Evolutionary conservation across 2,888 invertebrate genomes (phyloP), one percentile per base, ranked within the genome.

Genomic region (Heliconius aoede): DNA sequence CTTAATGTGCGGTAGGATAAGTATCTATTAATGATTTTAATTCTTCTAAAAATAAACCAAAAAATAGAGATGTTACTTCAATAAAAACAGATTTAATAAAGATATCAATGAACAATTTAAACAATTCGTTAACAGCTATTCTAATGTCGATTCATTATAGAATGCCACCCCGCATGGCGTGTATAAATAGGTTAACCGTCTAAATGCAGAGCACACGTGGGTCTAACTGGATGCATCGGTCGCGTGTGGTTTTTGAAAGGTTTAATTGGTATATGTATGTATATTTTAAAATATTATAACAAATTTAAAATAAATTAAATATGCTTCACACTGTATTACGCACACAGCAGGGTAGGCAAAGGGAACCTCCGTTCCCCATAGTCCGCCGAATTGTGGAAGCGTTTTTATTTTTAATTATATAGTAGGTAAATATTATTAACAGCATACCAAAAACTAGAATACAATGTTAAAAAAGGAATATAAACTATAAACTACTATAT

Each of bases 181-280:
- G 13, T 76, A 78, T 61, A 72, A 72, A 76, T 79, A 76, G 76
- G 40, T 67, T 69, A 72, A 28, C 26, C 79, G 76, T 79, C 76
- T 76, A 79, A 76, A 79, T 73, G n/a, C 73, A 75, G 79, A 76
- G 60, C 55, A 73, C 79, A 77, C 75, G 79, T 77, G 76, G 65
- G 61, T 68, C 67, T n/a, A 24, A 7, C 64, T 71, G 61, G 75
- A 61, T 72, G 55, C 32, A 65, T 72, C 24, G 32, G 58, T 51
- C 46, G 51, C 67, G 61, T 68, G 61, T 76, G 71, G 55, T 30
- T 76, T 36, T 30, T 5, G 36, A 9, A n/a, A 67, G 13, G 26
- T 36, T n/a, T 46, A 46, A 13, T 21, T n/a, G 26, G 40, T 28
- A 62, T 61, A 28, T 28, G 24, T 40, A 18, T n/a, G 28, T 21